Evolutionary conservation across 1,140 invertebrate species (phyloP).

Genomic region (Drosophila takahashii): DNA sequence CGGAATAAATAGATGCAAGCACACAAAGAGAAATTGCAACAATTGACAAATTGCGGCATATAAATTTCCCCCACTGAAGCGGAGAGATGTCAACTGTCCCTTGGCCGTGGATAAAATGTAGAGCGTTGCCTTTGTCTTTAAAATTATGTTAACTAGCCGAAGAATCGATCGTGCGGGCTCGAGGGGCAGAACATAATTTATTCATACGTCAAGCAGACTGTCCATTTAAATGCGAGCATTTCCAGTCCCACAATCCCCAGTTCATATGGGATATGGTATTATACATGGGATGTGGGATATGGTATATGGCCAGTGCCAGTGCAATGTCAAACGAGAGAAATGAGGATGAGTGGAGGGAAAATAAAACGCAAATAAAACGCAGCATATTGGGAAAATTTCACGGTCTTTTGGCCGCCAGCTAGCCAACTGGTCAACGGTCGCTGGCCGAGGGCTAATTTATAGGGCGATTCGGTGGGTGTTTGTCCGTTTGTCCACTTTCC

Average conservation of each 20-base stretch:
- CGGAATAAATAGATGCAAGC: constrained; percentile 27
- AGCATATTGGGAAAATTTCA: constrained; percentile 83
- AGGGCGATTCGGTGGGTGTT: constrained; percentile 73
- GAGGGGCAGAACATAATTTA: constrained; percentile 57
- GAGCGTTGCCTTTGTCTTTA: constrained; percentile 64
- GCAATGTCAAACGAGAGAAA: constrained; percentile 48
- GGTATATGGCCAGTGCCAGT: constrained; percentile 39
- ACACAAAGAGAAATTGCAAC: constrained; percentile 48
- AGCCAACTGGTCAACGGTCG: constrained; percentile 65
- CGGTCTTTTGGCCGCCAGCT: constrained; percentile 71
- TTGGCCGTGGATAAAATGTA: constrained; percentile 46
- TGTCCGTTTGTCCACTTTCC: constrained; percentile 45
- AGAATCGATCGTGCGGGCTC: constrained; percentile 43
- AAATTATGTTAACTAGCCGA: constrained; percentile 72
- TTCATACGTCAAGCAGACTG: constrained; percentile 49
- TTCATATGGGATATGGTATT: not conserved
- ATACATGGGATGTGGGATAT: not conserved
- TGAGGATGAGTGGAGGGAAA: constrained; percentile 33
- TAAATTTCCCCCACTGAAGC: constrained; percentile 53
- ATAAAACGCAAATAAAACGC: constrained; percentile 51
- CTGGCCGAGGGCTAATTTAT: constrained; percentile 75
- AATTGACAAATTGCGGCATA: constrained; percentile 72
- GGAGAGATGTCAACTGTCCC: constrained; percentile 57
- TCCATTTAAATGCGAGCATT: constrained; percentile 45
- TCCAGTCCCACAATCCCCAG: constrained; percentile 6